phyloP scores from a whole-genome alignment of 1,140 invertebrate genomes.

The Neodiprion lecontei region DNA sequence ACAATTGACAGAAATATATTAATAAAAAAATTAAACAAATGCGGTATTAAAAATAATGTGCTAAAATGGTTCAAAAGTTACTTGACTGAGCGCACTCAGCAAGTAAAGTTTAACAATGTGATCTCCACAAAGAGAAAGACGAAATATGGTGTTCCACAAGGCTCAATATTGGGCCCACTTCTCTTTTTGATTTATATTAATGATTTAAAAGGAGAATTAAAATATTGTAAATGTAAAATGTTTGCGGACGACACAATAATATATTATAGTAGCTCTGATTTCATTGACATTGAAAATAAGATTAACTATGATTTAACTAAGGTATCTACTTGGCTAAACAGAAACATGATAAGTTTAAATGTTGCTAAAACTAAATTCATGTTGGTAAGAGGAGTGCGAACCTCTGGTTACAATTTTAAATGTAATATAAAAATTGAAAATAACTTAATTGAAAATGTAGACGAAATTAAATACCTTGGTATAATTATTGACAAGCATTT shows the following conservation, averaged over 20 bases:
- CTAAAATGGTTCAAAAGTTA: not conserved
- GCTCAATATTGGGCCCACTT: not conserved
- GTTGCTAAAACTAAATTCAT: no score
- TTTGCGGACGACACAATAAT: conserved; percentile 4
- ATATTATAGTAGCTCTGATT: not conserved
- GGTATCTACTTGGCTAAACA: not conserved
- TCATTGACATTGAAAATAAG: not conserved
- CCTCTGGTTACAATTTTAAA: no score
- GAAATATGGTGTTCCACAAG: not conserved
- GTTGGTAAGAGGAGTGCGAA: no score
- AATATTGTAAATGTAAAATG: not conserved
- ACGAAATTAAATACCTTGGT: no score
- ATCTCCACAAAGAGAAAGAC: not conserved
- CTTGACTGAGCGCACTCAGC: not conserved
- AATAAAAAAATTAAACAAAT: not conserved
- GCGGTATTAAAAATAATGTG: not conserved
- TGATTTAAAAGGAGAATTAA: not conserved
- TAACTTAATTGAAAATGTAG: no score
- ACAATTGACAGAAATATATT: conserved; percentile 1
- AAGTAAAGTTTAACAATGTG: not conserved
- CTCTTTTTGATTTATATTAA: not conserved
- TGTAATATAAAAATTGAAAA: no score
- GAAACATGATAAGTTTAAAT: no score
- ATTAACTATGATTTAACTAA: no score
- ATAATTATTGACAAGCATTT: no score